phyloP scores from a whole-genome alignment of 2,113 vertebrate genomes.

The Mugil cephalus region DNA sequence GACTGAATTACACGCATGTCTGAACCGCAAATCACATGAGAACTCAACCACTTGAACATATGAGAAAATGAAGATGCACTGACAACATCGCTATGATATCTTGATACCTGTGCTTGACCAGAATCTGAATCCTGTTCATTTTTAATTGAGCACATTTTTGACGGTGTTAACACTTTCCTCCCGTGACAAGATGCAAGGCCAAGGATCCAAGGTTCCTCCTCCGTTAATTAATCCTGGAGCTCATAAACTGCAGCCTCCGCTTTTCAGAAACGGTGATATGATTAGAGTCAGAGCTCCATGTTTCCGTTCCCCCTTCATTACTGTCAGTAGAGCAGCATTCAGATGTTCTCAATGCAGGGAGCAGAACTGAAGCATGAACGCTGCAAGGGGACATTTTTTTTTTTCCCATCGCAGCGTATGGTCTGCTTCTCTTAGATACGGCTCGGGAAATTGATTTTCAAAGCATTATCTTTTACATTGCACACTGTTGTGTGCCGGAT shows the following conservation, averaged over 20 bases:
- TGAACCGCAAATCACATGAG: neutral
- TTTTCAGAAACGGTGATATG: conserved; percentile 43
- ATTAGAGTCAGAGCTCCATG: conserved; percentile 24
- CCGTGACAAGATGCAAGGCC: conserved; percentile 6
- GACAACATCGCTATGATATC: neutral
- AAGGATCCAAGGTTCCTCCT: conserved; percentile 22
- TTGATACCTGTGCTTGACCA: conserved; percentile 23
- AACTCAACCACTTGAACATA: neutral
- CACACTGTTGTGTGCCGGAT: conserved; percentile 43
- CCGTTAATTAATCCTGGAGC: conserved; percentile 47
- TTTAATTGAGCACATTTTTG: conserved; percentile 26
- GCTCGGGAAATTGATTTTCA: conserved; percentile 49
- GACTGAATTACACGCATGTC: neutral
- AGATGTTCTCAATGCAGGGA: conserved; percentile 16
- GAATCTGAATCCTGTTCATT: conserved; percentile 5
- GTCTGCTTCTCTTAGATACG: conserved; percentile 23
- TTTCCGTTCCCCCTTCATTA: conserved; percentile 17
- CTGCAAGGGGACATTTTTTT: conserved; percentile 41
- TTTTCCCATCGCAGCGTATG: conserved; percentile 48
- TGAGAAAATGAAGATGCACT: neutral
- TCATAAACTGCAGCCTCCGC: conserved; percentile 26
- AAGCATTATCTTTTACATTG: conserved; percentile 40
- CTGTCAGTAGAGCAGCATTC: conserved; percentile 30
- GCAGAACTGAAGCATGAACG: conserved; percentile 52
- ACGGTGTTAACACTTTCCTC: neutral